Percentiles rank a stretch among this genome's conserved stretches.
Evolutionary conservation across 2,797 vertebrate species (phyloP).

Genomic region (Falco peregrinus): DNA sequence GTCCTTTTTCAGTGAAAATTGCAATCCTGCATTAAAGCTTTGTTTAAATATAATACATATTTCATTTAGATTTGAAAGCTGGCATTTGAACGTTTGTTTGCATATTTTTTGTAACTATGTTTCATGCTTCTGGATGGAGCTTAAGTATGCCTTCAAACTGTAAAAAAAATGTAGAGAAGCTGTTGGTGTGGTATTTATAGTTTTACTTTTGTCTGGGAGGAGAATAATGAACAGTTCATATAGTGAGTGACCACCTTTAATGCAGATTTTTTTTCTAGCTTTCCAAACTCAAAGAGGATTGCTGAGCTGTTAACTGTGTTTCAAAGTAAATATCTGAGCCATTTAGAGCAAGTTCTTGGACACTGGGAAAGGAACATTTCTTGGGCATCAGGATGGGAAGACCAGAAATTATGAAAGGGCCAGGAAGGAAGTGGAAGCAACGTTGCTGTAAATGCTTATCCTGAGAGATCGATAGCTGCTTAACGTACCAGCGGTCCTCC

Average conservation of each 20-base stretch:
- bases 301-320: neutral
- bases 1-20: neutral
- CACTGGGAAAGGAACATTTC: neutral
- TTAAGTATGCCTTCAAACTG: neutral
- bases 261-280: neutral
- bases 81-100: neutral
- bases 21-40: neutral
- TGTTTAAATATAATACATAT: neutral
- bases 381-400: neutral
- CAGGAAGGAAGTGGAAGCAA: neutral
- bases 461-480: neutral
- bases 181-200: neutral
- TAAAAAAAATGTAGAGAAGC: neutral
- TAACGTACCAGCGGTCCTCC: neutral
- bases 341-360: neutral
- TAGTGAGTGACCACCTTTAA: neutral
- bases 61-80: neutral
- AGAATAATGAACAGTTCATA: neutral
- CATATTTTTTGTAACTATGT: neutral
- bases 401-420: neutral
- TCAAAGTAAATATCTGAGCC: neutral
- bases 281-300: neutral
- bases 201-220: neutral
- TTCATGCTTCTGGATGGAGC: neutral
- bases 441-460: accelerated